A percentile compares a stretch with the other conserved stretches of the same genome.
Conservation (phyloP, 2,888 invertebrate genomes). For the Trilocha varians region DNA sequence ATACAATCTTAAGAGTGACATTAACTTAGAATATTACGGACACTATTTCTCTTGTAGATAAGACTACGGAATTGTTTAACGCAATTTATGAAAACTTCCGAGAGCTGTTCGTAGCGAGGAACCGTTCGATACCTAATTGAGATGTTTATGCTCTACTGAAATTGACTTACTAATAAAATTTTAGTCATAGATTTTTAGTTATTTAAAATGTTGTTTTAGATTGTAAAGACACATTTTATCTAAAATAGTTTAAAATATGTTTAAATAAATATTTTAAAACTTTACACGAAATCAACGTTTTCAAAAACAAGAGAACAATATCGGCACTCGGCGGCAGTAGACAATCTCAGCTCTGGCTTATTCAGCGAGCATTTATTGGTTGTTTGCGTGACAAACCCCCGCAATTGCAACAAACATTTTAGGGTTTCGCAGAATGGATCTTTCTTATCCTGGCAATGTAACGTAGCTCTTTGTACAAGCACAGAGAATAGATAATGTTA, state of each 20-base stretch:
- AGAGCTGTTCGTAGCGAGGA: conserved; percentile 1
- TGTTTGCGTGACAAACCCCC: conserved; percentile 41
- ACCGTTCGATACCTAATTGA: conserved; percentile 1
- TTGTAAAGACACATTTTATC: conserved; percentile 4
- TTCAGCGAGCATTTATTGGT: conserved; percentile 41
- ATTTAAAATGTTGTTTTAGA: too few species aligned
- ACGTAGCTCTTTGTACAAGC: conserved; percentile 24
- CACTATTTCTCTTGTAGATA: conserved; percentile 40
- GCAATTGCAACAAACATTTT: conserved; percentile 44
- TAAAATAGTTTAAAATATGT: too few species aligned
- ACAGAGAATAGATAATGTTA: conserved; percentile 36
- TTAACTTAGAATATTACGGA: conserved; percentile 39
- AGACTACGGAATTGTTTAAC: conserved; percentile 35
- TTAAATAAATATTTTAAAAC: too few species aligned
- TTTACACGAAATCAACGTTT: conserved; percentile 20
- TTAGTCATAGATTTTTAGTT: too few species aligned
- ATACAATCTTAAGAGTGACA: conserved; percentile 42
- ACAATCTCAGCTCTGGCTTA: conserved; percentile 34
- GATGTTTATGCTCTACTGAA: background rate
- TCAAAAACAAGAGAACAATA: conserved; percentile 26
- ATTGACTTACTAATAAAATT: background rate
- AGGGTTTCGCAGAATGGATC: conserved; percentile 42
- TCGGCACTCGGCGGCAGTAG: conserved; percentile 28
- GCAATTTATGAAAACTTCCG: conserved; percentile 25
- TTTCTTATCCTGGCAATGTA: conserved; percentile 38